Evolutionary conservation across 1,140 invertebrate species (phyloP), one percentile per base, ranked within the genome.

Genomic region (Teleogryllus occipitalis): DNA sequence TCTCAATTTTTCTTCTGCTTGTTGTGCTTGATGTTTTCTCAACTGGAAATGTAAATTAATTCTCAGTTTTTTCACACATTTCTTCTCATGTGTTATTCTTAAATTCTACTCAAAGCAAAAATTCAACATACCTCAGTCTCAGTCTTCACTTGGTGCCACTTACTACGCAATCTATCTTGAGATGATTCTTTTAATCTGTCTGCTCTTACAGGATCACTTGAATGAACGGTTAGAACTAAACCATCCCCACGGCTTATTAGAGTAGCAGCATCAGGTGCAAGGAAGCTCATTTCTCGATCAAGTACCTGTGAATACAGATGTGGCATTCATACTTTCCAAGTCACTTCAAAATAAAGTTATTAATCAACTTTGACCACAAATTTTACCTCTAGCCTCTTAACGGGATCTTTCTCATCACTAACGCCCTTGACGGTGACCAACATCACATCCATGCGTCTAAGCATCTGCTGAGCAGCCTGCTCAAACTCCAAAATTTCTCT

Each of bases 211-310:
- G 90, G 89, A 84, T 89, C 87, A 80, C 74, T 78, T 77, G 84
- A 87, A 82, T 92, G 91, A 4, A 92, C 90, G 79, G 88, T 89
- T 82, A 92, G 87, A 0, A 94, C 92, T 49, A 95, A 86, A 74
- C 92, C 91, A 84, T 95, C 93, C 2, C 94, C 93, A 83, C 90
- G 90, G 15, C 93, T 94, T 75, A 95, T 95, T 21, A 95, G 86
- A 74, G 91, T 90, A 14, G 93, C 93, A 78, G 93, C 93, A 85
- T 95, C 93, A 0, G 93, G 93, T 8, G 94, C 93, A 78, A 95
- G 84, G 75, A 86, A 87, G 47, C 89, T 90, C 49, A 92, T 84
- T 85, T 92, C 91, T 81, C 88, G 87, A 82, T 92, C 92, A 49
- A 92, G 83, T 77, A 91, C 87, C 91, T 92, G 80, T 21, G 48